Conservation (phyloP, 2,797 vertebrate genomes). For the Morus bassanus region DNA sequence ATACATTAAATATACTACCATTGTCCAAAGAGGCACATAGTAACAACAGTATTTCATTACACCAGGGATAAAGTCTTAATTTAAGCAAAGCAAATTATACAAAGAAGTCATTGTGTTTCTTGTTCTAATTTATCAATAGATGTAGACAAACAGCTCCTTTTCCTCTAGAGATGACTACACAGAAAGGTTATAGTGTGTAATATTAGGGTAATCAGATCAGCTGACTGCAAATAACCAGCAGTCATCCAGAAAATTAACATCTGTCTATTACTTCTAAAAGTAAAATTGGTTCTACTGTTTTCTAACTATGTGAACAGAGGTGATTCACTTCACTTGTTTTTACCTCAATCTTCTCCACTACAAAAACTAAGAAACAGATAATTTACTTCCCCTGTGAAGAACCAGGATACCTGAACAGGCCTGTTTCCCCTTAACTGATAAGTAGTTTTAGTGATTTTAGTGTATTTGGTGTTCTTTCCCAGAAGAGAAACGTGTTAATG, state of each 20-base stretch:
- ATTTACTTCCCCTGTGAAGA: not conserved
- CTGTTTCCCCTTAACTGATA: not conserved
- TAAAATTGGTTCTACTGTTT: not conserved
- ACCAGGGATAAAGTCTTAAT: not conserved
- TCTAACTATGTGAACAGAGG: not conserved
- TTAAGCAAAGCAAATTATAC: not conserved
- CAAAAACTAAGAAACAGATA: not conserved
- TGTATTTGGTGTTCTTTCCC: not conserved
- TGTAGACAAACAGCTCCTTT: not conserved
- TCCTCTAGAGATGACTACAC: not conserved
- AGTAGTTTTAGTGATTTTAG: not conserved
- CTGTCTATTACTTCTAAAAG: not conserved
- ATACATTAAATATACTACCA: not conserved
- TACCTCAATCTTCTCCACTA: not conserved
- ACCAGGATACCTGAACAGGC: not conserved
- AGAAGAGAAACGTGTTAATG: not conserved
- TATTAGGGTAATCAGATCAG: not conserved
- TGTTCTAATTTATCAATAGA: not conserved
- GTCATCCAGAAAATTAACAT: constrained; percentile 29
- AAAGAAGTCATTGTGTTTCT: not conserved
- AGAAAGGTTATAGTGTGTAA: not conserved
- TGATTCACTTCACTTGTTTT: not conserved
- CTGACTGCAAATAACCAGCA: constrained; percentile 9
- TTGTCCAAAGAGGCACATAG: not conserved
- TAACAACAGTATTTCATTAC: not conserved